Base-by-base conservation (phyloP, 1,140 invertebrate species). In the Drosophila nigrodunni region DNA sequence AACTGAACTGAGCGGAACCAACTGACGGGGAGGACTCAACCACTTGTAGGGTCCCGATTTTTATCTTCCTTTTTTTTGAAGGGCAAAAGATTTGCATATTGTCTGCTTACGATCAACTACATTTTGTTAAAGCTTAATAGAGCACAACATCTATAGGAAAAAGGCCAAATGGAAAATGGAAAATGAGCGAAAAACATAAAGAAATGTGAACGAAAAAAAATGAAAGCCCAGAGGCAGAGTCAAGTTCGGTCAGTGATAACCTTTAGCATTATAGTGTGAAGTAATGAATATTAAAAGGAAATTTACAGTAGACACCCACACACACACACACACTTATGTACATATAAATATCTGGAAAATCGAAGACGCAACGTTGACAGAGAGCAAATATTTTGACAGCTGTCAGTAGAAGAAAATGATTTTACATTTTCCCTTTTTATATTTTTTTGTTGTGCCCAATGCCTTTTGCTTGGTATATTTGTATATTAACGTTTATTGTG, bases 311-410 rank as follows among this genome's bases (percentile, higher is more conserved):
- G 57, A 60, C 60, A 71, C 60, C 49, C 43, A 61, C 41, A 50
- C 21, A 43, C 13, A 49, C 49, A 47, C 21, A 49, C 21, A 25
- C 35, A 41, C 35, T 35, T 4, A n/a, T 15, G 41, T 13, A 30
- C 13, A 43, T 21, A 21, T 9, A 49, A 18, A n/a, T 13, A 43
- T 43, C 21, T 47, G 62, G 47, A 67, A 73, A 73, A 77, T 72
- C 74, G 69, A 73, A 77, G 69, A 77, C 59, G 75, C 71, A 30
- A 58, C 70, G 69, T 82, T 86, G 82, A 87, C 68, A 72, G 65
- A 89, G 80, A 85, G 85, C 85, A 88, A 88, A 88, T 88, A 88
- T 88, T 88, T 88, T 88, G 85, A 88, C 85, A 88, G 85, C 85
- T 88, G 85, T 85, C 85, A 89, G 85, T 88, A 82, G 85, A 80